phyloP scores from a whole-genome alignment of 2,113 vertebrate genomes.

The Daboia siamensis region DNA sequence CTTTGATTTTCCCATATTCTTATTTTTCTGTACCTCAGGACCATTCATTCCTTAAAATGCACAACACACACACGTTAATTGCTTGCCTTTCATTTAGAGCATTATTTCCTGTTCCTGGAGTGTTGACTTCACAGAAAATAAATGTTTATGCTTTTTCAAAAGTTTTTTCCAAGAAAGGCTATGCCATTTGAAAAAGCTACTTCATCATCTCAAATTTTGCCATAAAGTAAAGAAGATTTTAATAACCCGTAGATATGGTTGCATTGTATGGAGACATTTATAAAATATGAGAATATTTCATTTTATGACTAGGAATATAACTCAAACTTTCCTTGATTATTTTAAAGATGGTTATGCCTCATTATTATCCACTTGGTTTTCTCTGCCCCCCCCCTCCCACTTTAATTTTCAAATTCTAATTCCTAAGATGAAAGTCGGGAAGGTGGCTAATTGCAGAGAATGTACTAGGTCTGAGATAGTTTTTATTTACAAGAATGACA shows the following conservation, averaged over 20 bases:
- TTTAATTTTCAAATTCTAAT: neutral
- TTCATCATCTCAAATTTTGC: neutral
- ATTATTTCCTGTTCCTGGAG: neutral
- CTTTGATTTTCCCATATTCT: neutral
- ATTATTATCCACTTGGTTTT: neutral
- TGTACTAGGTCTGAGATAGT: neutral
- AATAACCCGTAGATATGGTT: neutral
- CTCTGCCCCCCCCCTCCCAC: neutral
- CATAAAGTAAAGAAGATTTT: neutral
- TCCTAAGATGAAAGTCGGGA: neutral
- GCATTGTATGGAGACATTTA: neutral
- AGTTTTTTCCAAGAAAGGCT: neutral
- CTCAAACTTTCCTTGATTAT: neutral
- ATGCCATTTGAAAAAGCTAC: neutral
- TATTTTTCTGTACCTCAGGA: neutral
- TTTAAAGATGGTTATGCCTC: neutral
- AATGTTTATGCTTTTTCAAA: neutral
- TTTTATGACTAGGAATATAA: neutral
- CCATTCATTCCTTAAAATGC: neutral
- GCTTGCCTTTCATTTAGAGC: neutral
- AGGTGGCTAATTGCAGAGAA: neutral
- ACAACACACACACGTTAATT: neutral
- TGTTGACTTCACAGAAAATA: neutral
- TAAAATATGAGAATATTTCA: neutral
- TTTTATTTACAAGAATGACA: neutral